Evolutionary conservation across 2,113 vertebrate species (phyloP), one percentile per base, ranked within the genome.

Genomic region (Percopsis transmontana): DNA sequence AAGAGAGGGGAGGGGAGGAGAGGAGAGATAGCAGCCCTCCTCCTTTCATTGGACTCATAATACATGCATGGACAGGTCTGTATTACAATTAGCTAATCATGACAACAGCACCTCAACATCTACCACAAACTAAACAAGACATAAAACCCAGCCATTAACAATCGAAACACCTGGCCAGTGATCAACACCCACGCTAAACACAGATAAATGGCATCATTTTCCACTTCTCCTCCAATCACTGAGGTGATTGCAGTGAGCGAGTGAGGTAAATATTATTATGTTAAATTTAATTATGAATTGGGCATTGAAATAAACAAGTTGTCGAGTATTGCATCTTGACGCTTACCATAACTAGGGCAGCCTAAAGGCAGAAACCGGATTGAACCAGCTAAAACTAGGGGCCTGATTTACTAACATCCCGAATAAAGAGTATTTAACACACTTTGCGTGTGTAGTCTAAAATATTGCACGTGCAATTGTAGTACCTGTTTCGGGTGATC

Each of bases 91-190:
- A 56, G 16, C 54, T 56, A 71, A 58, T 81, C 70, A 83, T 64
- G 18, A 51, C 45, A 74, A 76, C 38, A 68, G 58, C 66, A 70
- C 55, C 62, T 72, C 64, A 78, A 63, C 55, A 61, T 51, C 69
- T 19, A 61, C 41, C 27, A 68, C 56, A 68, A 78, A 78, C 67
- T 73, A 62, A 23, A 73, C 56, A 5, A 39, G 41, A 80, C 74
- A 78, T 79, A 84, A 82, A 84, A 73, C 73, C 27, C 47, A n/a
- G 61, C 23, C 66, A 80, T 77, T 81, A 77, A 73, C 60, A 72
- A 52, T 47, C 12, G 15, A 54, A 80, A 58, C 74, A 82, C 66
- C 75, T 80, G 76, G 66, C 72, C 21, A 72, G 19, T 58, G 62
- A 1, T 2, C 9, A 21, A 13, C 41, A 75, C 63, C 56, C 53